Evolutionary conservation across 2,888 invertebrate genomes (phyloP), one percentile per base, ranked within the genome.

Genomic region (Andrena hattorfiana): DNA sequence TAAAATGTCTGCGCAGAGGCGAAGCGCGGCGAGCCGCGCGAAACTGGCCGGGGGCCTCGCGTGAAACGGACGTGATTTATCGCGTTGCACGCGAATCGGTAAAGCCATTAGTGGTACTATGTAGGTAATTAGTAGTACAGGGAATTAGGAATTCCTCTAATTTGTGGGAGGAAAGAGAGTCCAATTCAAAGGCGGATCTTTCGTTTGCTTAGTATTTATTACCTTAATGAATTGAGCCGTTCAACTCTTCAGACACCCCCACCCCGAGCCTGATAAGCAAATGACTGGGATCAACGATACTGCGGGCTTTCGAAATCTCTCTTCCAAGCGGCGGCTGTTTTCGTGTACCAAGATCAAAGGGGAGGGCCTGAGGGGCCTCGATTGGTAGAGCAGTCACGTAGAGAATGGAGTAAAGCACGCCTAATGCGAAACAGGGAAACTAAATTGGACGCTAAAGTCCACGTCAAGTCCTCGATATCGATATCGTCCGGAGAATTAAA

Each of bases 1-100:
- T 81, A 78, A 81, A 78, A 68, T 10, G 67, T 66, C 66, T 66
- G 63, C 70, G 23, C 42, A n/a, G 16, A 51, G n/a, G n/a, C 35
- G 69, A 20, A 26, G 54, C 63, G 35, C 63, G 60, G 20, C 28
- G 30, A 20, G 56, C 28, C 48, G 28, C 64, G 51, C 13, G 51
- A 42, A 6, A 35, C 48, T 13, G 20, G 42, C 56, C 35, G 16
- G 42, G 42, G 62, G 62, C 42, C n/a, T 59, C 66, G 60, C 70
- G 78, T 51, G 70, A 71, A 77, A 69, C 59, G 73, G 51, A 75
- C 78, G 70, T 77, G 60, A 79, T 79, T 81, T 68, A 81, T 81
- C 72, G 81, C 71, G 63, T n/a, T 64, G 30, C 77, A 69, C 77
- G 77, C 56, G 56, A 69, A 56, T 69, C 59, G 59, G 49, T 8